phyloP scores from a whole-genome alignment of 1,140 invertebrate species.

The Lethocerus indicus region DNA sequence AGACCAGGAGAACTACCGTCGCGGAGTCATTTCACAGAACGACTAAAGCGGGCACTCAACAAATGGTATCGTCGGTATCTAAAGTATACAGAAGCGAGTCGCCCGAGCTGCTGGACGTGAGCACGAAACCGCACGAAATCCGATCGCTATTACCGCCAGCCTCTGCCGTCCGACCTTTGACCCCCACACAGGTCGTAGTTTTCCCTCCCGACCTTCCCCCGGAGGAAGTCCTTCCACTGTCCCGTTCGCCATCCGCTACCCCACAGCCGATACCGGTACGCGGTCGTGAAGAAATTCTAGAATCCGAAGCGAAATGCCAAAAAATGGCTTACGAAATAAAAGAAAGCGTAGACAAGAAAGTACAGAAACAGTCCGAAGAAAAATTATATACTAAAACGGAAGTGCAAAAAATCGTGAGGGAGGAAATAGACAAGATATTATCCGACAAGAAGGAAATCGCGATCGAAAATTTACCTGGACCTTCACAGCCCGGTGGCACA shows the following conservation, averaged over 20 bases:
- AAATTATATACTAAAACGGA: constrained; percentile 14
- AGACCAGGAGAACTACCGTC: too few species aligned
- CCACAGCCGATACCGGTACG: constrained; percentile 5
- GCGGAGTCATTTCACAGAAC: too few species aligned
- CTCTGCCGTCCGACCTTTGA: constrained; percentile 10
- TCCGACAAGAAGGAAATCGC: not conserved
- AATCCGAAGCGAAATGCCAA: not conserved
- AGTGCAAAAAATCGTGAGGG: constrained; percentile 13
- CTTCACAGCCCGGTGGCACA: constrained; percentile 7
- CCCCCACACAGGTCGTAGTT: constrained; percentile 14
- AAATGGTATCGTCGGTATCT: too few species aligned
- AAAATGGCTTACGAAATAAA: not conserved
- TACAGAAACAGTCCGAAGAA: constrained; percentile 1
- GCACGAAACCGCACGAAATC: constrained; percentile 12
- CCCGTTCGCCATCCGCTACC: constrained; percentile 5
- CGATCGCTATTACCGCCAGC: constrained; percentile 15
- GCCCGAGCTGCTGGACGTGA: constrained; percentile 9
- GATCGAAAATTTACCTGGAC: constrained; percentile 10
- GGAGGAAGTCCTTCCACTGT: not conserved
- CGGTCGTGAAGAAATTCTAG: not conserved
- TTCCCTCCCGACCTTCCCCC: constrained; percentile 18
- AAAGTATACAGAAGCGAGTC: constrained; percentile 4
- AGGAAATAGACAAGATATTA: constrained; percentile 15
- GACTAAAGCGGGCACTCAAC: too few species aligned
- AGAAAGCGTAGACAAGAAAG: not conserved